Percentiles rank a stretch among this genome's conserved stretches.
Evolutionary conservation across 92 coral and sea anemone genomes (phyloP).

Genomic region (Siderastrea radians): DNA sequence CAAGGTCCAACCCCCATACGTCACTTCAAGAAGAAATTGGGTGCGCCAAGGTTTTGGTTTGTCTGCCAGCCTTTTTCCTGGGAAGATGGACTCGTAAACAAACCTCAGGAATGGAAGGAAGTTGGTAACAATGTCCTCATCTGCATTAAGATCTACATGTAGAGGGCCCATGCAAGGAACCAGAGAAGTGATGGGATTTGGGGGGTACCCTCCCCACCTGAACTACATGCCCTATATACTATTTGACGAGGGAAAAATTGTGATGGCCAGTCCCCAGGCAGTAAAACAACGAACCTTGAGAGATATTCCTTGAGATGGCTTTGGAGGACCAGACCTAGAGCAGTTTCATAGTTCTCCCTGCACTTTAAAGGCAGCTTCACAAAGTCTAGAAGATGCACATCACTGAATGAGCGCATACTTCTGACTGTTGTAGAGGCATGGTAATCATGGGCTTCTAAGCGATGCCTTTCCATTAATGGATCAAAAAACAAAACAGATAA

Average conservation of each 20-base stretch:
- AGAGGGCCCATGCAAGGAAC: slow-evolving; percentile 63
- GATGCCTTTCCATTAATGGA: slow-evolving; percentile 58
- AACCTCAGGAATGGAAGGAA: slow-evolving; percentile 28
- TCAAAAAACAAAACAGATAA: slow-evolving; percentile 59
- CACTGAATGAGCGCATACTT: slow-evolving; percentile 41
- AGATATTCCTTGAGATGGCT: slow-evolving; percentile 51
- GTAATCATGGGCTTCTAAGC: slow-evolving; percentile 70
- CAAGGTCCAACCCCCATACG: slow-evolving; percentile 60
- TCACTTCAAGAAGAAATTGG: slow-evolving; percentile 56
- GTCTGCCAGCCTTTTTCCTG: slow-evolving; percentile 55
- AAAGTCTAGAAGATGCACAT: slow-evolving; percentile 65
- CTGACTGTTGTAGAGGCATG: slow-evolving; percentile 47
- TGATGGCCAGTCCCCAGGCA: slow-evolving; percentile 73
- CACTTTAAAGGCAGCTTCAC: slow-evolving; percentile 50
- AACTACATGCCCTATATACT: slow-evolving; percentile 20
- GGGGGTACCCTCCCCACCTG: neutral
- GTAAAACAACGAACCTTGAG: slow-evolving; percentile 52
- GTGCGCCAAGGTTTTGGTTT: slow-evolving; percentile 65
- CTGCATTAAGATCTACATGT: slow-evolving; percentile 58
- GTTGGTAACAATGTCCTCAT: slow-evolving; percentile 53
- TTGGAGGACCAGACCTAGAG: slow-evolving; percentile 42
- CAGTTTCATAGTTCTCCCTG: slow-evolving; percentile 60
- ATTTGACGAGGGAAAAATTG: slow-evolving; percentile 62
- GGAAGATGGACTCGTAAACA: slow-evolving; percentile 52
- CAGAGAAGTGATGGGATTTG: slow-evolving; percentile 40